Evolutionary conservation across 1,140 invertebrate genomes (phyloP), one percentile per base, ranked within the genome.

Genomic region (Lithobius niger): DNA sequence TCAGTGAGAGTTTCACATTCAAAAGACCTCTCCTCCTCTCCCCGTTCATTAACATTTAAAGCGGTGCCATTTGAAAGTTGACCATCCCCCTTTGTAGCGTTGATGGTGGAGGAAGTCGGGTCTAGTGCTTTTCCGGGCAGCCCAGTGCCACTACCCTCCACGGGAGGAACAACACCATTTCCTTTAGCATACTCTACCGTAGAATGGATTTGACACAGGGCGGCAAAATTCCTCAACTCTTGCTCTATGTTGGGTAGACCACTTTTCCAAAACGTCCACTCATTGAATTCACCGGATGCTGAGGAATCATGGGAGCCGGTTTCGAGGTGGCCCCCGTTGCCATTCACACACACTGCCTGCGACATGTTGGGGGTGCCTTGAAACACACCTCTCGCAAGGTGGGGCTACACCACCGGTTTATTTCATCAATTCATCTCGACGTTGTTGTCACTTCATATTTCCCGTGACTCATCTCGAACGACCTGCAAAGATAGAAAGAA

Each of bases 291-390:
- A 13, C 27, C 4, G 19, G n/a, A n/a, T 10, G 13, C 27, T 26
- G 24, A 50, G 48, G 48, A 50, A 50, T 50, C 25, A 22, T 50
- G 48, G 48, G 48, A 50, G 19, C n/a, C 24, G 10, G 48, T 50
- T 47, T 47, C 22, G 10, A 13, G 44, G 19, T 21, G 13, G 13
- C 44, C 44, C 44, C 15, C 19, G 10, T n/a, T 36, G 31, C 10
- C 31, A n/a, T n/a, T n/a, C n/a, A n/a, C n/a, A n/a, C n/a, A n/a
- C n/a, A n/a, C n/a, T n/a, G n/a, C n/a, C n/a, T n/a, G n/a, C n/a
- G n/a, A n/a, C n/a, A n/a, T n/a, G n/a, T n/a, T n/a, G n/a, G n/a
- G n/a, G n/a, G n/a, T n/a, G n/a, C n/a, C n/a, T n/a, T n/a, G n/a
- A n/a, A n/a, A n/a, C n/a, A n/a, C n/a, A n/a, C n/a, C n/a, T n/a